These are phyloP conservation scores for Linurgus olivaceus DNA, from an alignment of 2,797 vertebrate species.

Conservation along the genomic window DNA sequence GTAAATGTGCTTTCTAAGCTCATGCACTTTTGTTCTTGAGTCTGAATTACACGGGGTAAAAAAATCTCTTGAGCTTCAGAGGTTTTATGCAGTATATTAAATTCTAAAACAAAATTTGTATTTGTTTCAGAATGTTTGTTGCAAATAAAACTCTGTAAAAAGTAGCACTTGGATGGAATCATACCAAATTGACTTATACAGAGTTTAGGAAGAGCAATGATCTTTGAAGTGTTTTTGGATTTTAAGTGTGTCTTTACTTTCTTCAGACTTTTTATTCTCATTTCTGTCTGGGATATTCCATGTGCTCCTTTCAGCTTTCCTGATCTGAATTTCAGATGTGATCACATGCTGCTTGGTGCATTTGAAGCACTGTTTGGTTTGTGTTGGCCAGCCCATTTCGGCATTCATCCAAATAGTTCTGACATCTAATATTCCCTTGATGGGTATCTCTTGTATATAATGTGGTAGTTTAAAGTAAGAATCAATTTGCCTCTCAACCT, in stretches of 20 bases:
- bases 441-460: background rate
- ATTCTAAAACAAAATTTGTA: background rate
- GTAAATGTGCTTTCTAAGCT: background rate
- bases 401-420: background rate
- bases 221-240: background rate
- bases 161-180: accelerated
- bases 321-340: background rate
- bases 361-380: background rate
- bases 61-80: background rate
- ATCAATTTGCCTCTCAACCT: background rate
- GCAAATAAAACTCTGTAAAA: background rate
- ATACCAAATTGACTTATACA: background rate
- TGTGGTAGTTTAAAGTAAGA: background rate
- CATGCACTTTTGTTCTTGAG: background rate
- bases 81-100: background rate
- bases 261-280: background rate
- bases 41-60: background rate
- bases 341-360: background rate
- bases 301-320: background rate
- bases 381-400: background rate
- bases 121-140: background rate
- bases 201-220: background rate
- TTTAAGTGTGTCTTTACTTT: background rate
- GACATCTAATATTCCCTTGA: background rate
- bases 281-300: background rate